These are phyloP conservation scores for Lathronympha strigana DNA, from an alignment of 2,888 invertebrate species.

Conservation along the genomic window DNA sequence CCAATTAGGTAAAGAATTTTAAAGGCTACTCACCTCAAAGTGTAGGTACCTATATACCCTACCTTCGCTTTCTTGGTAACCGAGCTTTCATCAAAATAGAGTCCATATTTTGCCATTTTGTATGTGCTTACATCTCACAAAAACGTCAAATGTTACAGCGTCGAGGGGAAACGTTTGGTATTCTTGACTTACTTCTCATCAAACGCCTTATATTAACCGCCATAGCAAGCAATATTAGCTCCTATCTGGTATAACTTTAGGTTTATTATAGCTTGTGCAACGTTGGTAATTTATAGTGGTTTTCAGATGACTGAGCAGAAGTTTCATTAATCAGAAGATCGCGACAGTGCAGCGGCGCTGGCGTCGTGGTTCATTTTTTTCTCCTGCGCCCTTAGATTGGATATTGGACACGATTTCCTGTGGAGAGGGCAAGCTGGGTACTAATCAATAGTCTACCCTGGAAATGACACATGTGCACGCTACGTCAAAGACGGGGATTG, in stretches of 20 bases:
- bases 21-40: background rate
- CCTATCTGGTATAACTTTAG: conserved; percentile 19
- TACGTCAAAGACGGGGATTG: conserved; percentile 27
- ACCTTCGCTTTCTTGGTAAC: conserved; percentile 44
- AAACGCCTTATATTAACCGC: conserved; percentile 46
- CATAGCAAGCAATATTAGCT: conserved; percentile 38
- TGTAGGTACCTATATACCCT: background rate
- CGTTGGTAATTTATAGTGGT: conserved; percentile 52
- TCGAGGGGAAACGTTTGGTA: conserved; percentile 82
- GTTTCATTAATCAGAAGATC: conserved; percentile 82
- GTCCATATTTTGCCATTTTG: conserved; percentile 79
- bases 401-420: conserved; percentile 82
- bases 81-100: conserved; percentile 48
- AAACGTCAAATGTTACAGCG: conserved; percentile 83
- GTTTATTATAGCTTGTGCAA: conserved; percentile 42
- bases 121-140: conserved; percentile 76
- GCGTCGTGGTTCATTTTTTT: conserved; percentile 80
- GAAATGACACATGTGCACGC: conserved; percentile 38
- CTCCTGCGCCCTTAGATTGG: conserved; percentile 81
- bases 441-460: conserved; percentile 49
- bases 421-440: conserved; percentile 70
- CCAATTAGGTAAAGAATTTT: background rate
- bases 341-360: conserved; percentile 80
- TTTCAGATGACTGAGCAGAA: conserved; percentile 73
- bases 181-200: conserved; percentile 58